A percentile compares a stretch with the other conserved stretches of the same genome.
Conservation (phyloP, 2,113 vertebrate genomes). For the Otus sunia region DNA sequence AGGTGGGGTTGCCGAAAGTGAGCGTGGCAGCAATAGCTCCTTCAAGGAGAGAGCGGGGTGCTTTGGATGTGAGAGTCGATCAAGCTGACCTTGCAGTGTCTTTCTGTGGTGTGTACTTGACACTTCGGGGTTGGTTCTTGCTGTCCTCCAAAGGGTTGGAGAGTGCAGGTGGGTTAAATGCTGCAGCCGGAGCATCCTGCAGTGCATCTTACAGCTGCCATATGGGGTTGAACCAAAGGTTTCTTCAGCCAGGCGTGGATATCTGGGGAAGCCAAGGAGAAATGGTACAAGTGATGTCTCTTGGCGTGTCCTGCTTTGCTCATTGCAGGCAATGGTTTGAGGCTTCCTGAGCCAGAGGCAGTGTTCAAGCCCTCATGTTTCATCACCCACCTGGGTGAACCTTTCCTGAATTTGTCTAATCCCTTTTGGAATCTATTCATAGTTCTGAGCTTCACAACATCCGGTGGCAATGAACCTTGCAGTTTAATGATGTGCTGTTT, state of each 20-base stretch:
- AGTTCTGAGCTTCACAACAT: neutral
- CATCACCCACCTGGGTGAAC: neutral
- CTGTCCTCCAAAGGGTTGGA: accelerated
- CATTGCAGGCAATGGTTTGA: neutral
- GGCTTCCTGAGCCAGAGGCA: neutral
- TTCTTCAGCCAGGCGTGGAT: neutral
- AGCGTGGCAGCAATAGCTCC: accelerated
- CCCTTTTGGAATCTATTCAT: neutral
- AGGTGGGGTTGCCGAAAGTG: accelerated
- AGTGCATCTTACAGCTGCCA: neutral
- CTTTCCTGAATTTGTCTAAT: neutral
- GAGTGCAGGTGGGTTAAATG: too few species aligned
- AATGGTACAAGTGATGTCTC: neutral
- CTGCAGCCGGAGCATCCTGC: neutral
- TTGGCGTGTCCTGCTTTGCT: neutral
- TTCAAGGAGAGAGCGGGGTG: neutral
- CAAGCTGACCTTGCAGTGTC: accelerated
- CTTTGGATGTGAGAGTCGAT: accelerated
- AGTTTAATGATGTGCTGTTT: neutral
- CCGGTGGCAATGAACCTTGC: neutral
- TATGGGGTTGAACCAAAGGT: accelerated
- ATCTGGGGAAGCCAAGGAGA: neutral
- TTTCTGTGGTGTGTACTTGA: accelerated
- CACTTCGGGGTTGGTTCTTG: accelerated
- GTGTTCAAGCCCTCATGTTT: neutral